A percentile compares a stretch with the other conserved stretches of the same genome.
Conservation (phyloP, 2,113 vertebrate species). For the Empidonax traillii region DNA sequence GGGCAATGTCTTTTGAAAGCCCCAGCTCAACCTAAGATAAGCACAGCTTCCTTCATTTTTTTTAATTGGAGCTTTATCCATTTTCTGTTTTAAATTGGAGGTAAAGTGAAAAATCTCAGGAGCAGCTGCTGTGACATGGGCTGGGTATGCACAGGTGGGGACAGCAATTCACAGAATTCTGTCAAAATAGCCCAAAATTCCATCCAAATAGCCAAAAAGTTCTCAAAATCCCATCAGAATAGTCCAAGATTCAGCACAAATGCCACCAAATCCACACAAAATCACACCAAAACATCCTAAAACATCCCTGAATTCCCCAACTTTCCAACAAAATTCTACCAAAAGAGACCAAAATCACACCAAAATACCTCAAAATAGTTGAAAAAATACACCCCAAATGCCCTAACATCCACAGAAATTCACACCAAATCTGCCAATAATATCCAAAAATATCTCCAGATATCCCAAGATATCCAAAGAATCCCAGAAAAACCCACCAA, state of each 20-base stretch:
- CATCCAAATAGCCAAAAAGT: neutral
- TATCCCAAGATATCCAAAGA: neutral
- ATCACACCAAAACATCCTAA: neutral
- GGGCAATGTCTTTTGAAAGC: neutral
- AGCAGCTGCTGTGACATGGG: fast-evolving
- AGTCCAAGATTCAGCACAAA: neutral
- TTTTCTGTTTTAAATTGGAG: neutral
- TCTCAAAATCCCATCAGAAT: neutral
- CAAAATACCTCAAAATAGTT: neutral
- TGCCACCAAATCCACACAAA: neutral
- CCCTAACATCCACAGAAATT: fast-evolving
- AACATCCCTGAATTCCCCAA: neutral
- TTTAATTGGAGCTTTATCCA: neutral
- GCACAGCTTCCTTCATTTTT: neutral
- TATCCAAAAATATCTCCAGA: neutral
- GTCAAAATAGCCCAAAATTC: neutral
- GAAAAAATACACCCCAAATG: neutral
- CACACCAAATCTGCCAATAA: fast-evolving
- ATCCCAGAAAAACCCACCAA: neutral
- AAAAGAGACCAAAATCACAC: neutral
- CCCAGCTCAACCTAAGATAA: neutral
- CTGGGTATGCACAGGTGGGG: neutral
- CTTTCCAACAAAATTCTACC: neutral
- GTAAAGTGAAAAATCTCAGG: neutral
- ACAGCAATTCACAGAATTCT: neutral